Base-by-base conservation (phyloP, 2,888 invertebrate species). In the Microplitis deprimator region DNA sequence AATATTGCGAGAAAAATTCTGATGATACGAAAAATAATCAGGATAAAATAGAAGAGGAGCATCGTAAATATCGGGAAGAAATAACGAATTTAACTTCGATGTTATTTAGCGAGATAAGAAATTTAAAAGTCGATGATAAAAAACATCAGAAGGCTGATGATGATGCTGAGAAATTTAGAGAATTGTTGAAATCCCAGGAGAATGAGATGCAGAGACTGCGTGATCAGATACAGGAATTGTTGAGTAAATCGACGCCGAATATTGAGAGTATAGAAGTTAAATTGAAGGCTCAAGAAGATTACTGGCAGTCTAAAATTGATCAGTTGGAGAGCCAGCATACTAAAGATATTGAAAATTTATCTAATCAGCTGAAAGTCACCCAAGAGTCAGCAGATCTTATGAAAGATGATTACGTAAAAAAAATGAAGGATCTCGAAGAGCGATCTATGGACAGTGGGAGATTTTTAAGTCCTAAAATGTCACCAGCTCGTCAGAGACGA, bases 141-240 rank as follows among this genome's bases (percentile, higher is more conserved):
- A 77, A 78, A 76, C 72, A 71, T 20, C 79, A 84, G 72, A 89
- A 87, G 50, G 90, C 90, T 61, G 82, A 87, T 3, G 86, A 86
- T 73, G 87, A 88, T 83, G 91, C 91, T 82, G 88, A 89, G 68
- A 87, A 90, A 77, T 83, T 92, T 20, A 90, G 91, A 74, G 86
- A 87, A 71, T 90, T 91, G 29, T 90, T 92, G 77, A 90, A 89
- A 82, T 89, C 91, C 79, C 93, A 93, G 84, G 92, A 92, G 69
- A 86, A 87, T 69, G 92, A 93, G 89, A 91, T 93, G 83, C 82
- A 87, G 61, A 84, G 86, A 76, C 83, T 93, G 16, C 91, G 90
- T 84, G 90, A 91, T 78, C 91, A 92, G 83, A 82, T 93, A 17
- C 86, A 86, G 50, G 90, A 91, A 82, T 59, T 59, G 20, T 77